Percentiles rank a stretch among this genome's conserved stretches.
phyloP scores from a whole-genome alignment of 1,140 invertebrate species.

The Maconellicoccus hirsutus region DNA sequence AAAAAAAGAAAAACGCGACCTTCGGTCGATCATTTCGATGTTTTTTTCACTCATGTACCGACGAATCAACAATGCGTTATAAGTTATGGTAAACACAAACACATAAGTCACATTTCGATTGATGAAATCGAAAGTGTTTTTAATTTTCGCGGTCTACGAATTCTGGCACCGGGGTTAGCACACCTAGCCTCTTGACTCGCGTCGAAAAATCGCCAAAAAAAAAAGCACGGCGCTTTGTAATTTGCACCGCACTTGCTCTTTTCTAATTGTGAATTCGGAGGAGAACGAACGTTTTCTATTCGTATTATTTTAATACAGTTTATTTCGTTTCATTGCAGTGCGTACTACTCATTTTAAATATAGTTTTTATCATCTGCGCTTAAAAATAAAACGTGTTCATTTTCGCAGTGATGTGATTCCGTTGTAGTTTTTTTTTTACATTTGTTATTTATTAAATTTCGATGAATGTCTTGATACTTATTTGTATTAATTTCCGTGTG shows the following conservation, averaged over 20 bases:
- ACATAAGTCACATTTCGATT: neutral
- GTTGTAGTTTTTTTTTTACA: neutral
- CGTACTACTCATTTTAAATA: slow-evolving; percentile 12
- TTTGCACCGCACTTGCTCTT: neutral
- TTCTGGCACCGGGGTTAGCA: neutral
- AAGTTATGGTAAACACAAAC: neutral
- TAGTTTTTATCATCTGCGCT: slow-evolving; percentile 13
- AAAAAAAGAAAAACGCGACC: neutral
- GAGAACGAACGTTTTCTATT: slow-evolving; percentile 6
- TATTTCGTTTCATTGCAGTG: slow-evolving; percentile 5
- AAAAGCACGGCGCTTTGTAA: slow-evolving; percentile 1
- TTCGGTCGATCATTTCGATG: neutral
- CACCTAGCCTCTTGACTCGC: neutral
- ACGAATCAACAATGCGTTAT: neutral
- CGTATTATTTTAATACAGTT: slow-evolving; percentile 16
- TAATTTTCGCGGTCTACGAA: neutral
- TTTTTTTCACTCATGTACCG: neutral
- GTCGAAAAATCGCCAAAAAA: neutral
- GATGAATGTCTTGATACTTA: neutral
- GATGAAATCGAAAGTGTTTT: slow-evolving; percentile 14
- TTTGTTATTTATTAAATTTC: neutral
- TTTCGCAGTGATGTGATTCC: neutral
- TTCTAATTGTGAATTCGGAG: neutral
- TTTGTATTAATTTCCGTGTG: neutral
- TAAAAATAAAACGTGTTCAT: slow-evolving; percentile 1